Evolutionary conservation across 1,140 invertebrate genomes (phyloP).

Genomic region (Hylyphantes graminicola): DNA sequence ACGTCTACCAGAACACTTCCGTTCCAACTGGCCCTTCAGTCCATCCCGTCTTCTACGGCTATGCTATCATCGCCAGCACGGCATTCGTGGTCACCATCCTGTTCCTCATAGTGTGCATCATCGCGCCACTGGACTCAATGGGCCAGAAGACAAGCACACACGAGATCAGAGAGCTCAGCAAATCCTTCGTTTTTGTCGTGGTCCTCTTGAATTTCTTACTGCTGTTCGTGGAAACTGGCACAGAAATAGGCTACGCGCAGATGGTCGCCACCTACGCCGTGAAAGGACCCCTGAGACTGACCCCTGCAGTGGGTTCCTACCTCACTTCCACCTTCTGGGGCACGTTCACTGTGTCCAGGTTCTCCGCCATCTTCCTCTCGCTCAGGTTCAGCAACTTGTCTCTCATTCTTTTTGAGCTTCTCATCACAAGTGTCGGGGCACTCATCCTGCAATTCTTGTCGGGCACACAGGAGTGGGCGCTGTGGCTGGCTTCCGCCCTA

Average conservation of each 20-base stretch:
- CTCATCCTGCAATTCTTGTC: constrained; percentile 66
- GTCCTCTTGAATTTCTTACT: constrained; percentile 69
- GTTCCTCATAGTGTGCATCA: constrained; percentile 18
- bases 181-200: constrained; percentile 50
- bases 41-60: constrained; percentile 13
- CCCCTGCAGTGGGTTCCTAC: constrained; percentile 66
- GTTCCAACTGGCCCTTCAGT: neutral
- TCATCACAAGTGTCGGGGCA: constrained; percentile 61
- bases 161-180: neutral
- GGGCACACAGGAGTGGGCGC: constrained; percentile 63
- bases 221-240: constrained; percentile 70
- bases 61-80: constrained; percentile 3
- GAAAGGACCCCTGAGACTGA: constrained; percentile 64
- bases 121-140: neutral
- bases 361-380: constrained; percentile 59
- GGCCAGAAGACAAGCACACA: neutral
- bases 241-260: constrained; percentile 70
- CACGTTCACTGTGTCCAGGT: constrained; percentile 67
- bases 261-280: constrained; percentile 68
- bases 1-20: neutral
- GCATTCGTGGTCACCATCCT: neutral
- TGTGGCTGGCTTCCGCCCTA: constrained; percentile 65
- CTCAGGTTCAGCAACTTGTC: constrained; percentile 65
- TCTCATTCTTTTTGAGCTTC: constrained; percentile 64
- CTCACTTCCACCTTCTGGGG: constrained; percentile 71